Evolutionary conservation across 23 tunicate species (phyloP).

Genomic region (Diplosoma virens): DNA sequence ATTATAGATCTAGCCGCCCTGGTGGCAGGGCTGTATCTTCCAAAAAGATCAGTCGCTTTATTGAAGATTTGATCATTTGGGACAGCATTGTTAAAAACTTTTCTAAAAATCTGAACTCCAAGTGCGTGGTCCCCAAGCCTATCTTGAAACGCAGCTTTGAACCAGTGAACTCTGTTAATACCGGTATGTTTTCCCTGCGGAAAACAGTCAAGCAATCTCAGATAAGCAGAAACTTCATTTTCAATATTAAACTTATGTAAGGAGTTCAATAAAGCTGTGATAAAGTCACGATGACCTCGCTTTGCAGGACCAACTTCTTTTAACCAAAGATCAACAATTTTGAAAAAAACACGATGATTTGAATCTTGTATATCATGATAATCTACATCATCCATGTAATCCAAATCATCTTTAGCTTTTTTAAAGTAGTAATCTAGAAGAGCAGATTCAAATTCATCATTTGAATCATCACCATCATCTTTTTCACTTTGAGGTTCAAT

Average conservation of each 20-base stretch:
- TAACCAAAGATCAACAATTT: conserved; percentile 88
- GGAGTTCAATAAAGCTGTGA: conserved; percentile 56
- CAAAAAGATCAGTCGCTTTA: conserved; percentile 59
- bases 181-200: conserved; percentile 86
- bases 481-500: too few species aligned
- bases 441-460: conserved; percentile 39
- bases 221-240: conserved; percentile 63
- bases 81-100: conserved; percentile 44
- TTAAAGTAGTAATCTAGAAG: conserved; percentile 61
- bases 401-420: conserved; percentile 67
- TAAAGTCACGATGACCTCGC: conserved; percentile 83
- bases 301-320: conserved; percentile 65
- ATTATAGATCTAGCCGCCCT: conserved; percentile 26
- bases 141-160: conserved; percentile 67
- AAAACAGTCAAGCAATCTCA: conserved; percentile 76
- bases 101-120: conserved; percentile 36
- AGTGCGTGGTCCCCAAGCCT: conserved; percentile 71
- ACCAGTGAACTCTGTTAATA: conserved; percentile 60
- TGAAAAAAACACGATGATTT: conserved; percentile 70
- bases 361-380: conserved; percentile 58
- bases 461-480: not conserved
- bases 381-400: conserved; percentile 61
- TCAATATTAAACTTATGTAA: conserved; percentile 65
- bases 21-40: conserved; percentile 66
- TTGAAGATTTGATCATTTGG: conserved; percentile 60